These are phyloP conservation scores for Drosophila ezoana DNA, from an alignment of 2,888 invertebrate genomes.

Conservation along the genomic window DNA sequence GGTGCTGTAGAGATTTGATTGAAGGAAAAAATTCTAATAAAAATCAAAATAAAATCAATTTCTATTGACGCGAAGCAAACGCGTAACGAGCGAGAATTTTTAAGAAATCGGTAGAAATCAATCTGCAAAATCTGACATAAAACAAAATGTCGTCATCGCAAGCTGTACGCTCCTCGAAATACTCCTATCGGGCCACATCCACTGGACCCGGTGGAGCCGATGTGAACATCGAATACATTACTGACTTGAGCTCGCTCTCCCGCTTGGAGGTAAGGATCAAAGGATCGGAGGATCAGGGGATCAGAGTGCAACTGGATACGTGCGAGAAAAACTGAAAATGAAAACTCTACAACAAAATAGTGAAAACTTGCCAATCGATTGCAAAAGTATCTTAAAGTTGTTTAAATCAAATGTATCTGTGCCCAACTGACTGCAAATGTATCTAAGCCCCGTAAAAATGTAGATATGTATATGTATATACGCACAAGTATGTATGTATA, in stretches of 20 bases:
- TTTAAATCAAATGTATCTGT: conserved; percentile 18
- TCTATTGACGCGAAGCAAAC: conserved; percentile 45
- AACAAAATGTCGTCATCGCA: conserved; percentile 89
- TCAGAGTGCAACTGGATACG: conserved; percentile 9
- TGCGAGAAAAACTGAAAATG: neutral
- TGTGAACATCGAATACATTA: conserved; percentile 97
- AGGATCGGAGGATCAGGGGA: no score
- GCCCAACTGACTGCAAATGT: conserved; percentile 6
- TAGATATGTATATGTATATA: conserved; percentile 5
- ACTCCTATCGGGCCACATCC: conserved; percentile 95
- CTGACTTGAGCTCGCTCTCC: conserved; percentile 96
- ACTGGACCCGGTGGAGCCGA: conserved; percentile 93
- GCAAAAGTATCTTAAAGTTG: conserved; percentile 21
- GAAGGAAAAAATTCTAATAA: conserved; percentile 36
- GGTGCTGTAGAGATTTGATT: conserved; percentile 76
- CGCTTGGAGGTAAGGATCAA: conserved; percentile 93
- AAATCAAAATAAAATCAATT: conserved; percentile 24
- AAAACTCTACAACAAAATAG: conserved; percentile 14
- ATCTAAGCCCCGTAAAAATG: conserved; percentile 14
- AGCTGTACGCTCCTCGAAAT: conserved; percentile 94
- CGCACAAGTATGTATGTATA: conserved; percentile 24
- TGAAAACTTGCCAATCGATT: conserved; percentile 11
- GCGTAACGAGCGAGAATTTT: conserved; percentile 56
- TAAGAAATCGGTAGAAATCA: conserved; percentile 38
- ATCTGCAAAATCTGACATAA: conserved; percentile 58